A percentile compares a stretch with the other conserved stretches of the same genome.
phyloP scores from a whole-genome alignment of 1,140 invertebrate species.

The Plodia interpunctella region DNA sequence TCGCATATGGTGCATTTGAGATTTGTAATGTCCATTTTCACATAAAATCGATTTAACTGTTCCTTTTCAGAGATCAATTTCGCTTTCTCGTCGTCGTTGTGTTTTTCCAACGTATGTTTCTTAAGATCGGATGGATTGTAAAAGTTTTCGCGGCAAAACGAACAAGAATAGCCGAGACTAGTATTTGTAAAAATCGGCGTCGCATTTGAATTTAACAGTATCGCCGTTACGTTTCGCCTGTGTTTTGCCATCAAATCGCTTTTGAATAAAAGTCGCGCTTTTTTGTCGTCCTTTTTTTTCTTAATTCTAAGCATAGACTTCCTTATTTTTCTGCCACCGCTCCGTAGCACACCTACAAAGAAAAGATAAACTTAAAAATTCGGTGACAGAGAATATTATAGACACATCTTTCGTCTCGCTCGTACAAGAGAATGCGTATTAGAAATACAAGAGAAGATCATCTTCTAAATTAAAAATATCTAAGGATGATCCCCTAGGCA shows the following conservation, averaged over 20 bases:
- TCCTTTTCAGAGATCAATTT: constrained; percentile 1
- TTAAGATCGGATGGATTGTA: constrained; percentile 17
- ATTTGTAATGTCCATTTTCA: constrained; percentile 36
- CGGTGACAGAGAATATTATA: too few relatives aligned
- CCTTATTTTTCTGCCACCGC: neutral
- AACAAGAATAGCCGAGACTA: constrained; percentile 17
- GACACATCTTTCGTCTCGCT: too few relatives aligned
- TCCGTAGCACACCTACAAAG: neutral
- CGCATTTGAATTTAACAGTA: constrained; percentile 20
- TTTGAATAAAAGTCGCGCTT: neutral
- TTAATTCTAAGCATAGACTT: neutral
- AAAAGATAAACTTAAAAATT: neutral
- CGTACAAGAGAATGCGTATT: too few relatives aligned
- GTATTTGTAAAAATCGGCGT: constrained; percentile 14
- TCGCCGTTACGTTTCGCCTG: constrained; percentile 13
- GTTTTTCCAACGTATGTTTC: constrained; percentile 11
- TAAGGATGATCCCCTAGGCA: too few relatives aligned
- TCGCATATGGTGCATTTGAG: constrained; percentile 29
- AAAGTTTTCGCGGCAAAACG: constrained; percentile 16
- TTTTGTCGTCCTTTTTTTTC: neutral
- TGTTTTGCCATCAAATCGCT: neutral
- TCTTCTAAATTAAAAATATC: too few relatives aligned
- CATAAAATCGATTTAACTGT: constrained; percentile 18
- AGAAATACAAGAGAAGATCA: too few relatives aligned
- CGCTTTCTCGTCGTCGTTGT: constrained; percentile 4